These are phyloP conservation scores for Syngnathus acus DNA, from an alignment of 2,797 vertebrate genomes.

Conservation along the genomic window DNA sequence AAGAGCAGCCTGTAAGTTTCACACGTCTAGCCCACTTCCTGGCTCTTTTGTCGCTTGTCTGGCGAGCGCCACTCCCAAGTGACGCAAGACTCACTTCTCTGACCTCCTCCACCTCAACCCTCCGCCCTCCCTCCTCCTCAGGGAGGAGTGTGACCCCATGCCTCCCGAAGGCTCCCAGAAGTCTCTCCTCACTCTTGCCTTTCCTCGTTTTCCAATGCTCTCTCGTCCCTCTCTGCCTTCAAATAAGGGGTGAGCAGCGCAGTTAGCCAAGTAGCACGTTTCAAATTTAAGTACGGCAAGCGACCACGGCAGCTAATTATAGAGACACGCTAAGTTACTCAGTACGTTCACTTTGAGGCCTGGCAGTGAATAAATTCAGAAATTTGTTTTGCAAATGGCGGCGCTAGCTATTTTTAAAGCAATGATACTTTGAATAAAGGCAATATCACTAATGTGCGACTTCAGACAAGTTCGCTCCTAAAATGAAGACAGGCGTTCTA, in stretches of 20 bases:
- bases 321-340: neutral
- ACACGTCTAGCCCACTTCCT: slow-evolving; percentile 36
- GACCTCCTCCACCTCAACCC: slow-evolving; percentile 47
- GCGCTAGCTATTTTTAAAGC: neutral
- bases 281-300: slow-evolving; percentile 24
- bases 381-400: no score
- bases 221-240: slow-evolving; percentile 82
- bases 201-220: slow-evolving; percentile 87
- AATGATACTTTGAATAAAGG: neutral
- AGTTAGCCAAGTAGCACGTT: slow-evolving; percentile 18
- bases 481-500: neutral
- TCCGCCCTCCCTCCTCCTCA: slow-evolving; percentile 69
- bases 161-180: slow-evolving; percentile 83
- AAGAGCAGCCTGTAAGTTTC: slow-evolving; percentile 91
- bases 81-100: slow-evolving; percentile 27
- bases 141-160: slow-evolving; percentile 78
- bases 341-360: no score
- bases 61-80: slow-evolving; percentile 21
- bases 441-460: neutral
- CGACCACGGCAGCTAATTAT: neutral
- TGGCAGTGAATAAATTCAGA: no score
- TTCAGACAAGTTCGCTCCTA: neutral
- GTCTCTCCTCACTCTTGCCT: slow-evolving; percentile 84
- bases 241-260: slow-evolving; percentile 82
- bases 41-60: slow-evolving; percentile 37